Evolutionary conservation across 2,888 invertebrate species (phyloP).

Genomic region (Agrotis segetum): DNA sequence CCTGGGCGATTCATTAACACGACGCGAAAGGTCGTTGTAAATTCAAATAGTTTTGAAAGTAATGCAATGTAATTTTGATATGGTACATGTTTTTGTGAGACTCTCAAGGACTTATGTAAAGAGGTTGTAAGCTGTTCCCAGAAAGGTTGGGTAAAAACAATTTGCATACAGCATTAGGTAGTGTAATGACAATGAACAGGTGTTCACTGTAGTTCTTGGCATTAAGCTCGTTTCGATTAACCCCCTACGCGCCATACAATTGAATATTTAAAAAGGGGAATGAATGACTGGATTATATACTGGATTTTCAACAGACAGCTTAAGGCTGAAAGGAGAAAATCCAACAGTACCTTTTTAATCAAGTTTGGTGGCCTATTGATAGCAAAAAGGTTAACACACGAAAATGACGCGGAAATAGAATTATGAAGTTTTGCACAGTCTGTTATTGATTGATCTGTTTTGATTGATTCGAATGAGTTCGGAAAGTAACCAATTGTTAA

Average conservation of each 20-base stretch:
- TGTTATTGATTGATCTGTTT: no score
- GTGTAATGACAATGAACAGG: background rate
- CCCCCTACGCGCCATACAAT: background rate
- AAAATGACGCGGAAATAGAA: no score
- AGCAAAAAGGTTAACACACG: background rate
- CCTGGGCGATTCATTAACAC: slow-evolving; percentile 55
- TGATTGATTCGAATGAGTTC: no score
- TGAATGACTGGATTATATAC: no score
- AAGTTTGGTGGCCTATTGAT: background rate
- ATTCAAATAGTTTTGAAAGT: slow-evolving; percentile 52
- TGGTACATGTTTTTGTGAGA: slow-evolving; percentile 5
- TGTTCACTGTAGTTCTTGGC: background rate
- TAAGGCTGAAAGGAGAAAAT: background rate
- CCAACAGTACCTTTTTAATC: background rate
- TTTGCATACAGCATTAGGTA: background rate
- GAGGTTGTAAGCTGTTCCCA: background rate
- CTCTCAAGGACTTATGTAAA: background rate
- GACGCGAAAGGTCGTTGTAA: slow-evolving; percentile 31
- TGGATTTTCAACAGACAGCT: background rate
- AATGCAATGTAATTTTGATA: slow-evolving; percentile 36
- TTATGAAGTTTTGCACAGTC: no score
- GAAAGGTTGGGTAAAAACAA: background rate
- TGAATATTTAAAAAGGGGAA: no score
- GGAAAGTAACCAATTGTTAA: no score
- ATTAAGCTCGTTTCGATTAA: background rate